A percentile compares a stretch with the other conserved stretches of the same genome.
These are phyloP conservation scores for Mesembrinibis cayennensis DNA, from an alignment of 2,113 vertebrate species.

Conservation along the genomic window DNA sequence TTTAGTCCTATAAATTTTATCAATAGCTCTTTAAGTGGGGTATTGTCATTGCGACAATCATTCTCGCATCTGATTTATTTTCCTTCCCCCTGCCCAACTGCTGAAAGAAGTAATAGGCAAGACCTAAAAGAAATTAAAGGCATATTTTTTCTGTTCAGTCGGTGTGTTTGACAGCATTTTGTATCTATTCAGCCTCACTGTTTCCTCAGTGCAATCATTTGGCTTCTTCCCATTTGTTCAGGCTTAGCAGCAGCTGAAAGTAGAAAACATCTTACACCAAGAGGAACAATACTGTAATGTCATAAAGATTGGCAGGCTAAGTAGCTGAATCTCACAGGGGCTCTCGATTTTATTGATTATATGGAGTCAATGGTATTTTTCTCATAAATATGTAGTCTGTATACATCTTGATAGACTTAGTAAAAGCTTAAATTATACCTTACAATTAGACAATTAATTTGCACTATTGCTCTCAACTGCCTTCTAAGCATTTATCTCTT, in stretches of 20 bases:
- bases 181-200: not conserved
- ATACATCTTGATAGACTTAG: not conserved
- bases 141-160: slow-evolving; percentile 26
- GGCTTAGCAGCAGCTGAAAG: not conserved
- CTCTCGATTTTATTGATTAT: slow-evolving; percentile 4
- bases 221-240: slow-evolving; percentile 25
- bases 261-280: slow-evolving; percentile 30
- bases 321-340: not conserved
- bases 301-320: slow-evolving; percentile 3
- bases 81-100: not conserved
- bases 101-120: slow-evolving; percentile 30
- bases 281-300: not conserved
- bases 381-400: not conserved
- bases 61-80: not conserved
- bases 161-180: slow-evolving; percentile 31
- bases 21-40: not conserved
- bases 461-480: not conserved
- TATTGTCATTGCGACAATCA: not conserved
- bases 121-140: slow-evolving; percentile 45
- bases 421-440: slow-evolving; percentile 22
- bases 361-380: not conserved
- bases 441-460: slow-evolving; percentile 29
- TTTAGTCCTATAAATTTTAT: not conserved
- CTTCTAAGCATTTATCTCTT: not conserved
- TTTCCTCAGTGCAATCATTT: slow-evolving; percentile 39